These are phyloP conservation scores for Tauraco erythrolophus DNA, from an alignment of 2,113 vertebrate genomes.

Conservation along the genomic window DNA sequence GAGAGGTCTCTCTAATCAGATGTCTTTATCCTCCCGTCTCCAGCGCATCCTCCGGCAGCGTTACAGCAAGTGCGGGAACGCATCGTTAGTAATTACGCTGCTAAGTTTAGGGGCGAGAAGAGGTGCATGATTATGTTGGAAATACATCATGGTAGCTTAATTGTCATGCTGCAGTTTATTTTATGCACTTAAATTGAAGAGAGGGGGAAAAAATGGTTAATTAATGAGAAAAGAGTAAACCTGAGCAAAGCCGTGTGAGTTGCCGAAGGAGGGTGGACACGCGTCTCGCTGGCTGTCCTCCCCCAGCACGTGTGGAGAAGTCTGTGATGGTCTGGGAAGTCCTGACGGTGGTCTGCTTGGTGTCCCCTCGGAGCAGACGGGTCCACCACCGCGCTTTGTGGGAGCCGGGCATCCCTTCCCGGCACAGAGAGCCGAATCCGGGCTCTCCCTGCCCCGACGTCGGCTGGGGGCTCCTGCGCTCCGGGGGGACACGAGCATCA, in stretches of 20 bases:
- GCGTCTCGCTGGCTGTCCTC: background rate
- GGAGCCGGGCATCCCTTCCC: background rate
- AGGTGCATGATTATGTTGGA: background rate
- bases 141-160: rapidly evolving
- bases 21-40: background rate
- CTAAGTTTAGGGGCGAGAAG: background rate
- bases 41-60: background rate
- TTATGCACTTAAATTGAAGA: background rate
- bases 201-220: background rate
- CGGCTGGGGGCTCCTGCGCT: background rate
- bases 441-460: background rate
- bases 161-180: background rate
- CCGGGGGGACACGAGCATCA: rapidly evolving
- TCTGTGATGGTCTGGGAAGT: rapidly evolving
- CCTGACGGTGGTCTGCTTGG: rapidly evolving
- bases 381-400: rapidly evolving
- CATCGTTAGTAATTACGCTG: rapidly evolving
- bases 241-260: rapidly evolving
- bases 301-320: rapidly evolving
- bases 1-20: background rate
- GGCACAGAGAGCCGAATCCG: background rate
- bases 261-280: rapidly evolving
- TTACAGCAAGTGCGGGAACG: rapidly evolving
- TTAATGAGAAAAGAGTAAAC: background rate
- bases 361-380: no score